Base-by-base conservation (phyloP, 1,140 invertebrate species). In the Drosophila lini region DNA sequence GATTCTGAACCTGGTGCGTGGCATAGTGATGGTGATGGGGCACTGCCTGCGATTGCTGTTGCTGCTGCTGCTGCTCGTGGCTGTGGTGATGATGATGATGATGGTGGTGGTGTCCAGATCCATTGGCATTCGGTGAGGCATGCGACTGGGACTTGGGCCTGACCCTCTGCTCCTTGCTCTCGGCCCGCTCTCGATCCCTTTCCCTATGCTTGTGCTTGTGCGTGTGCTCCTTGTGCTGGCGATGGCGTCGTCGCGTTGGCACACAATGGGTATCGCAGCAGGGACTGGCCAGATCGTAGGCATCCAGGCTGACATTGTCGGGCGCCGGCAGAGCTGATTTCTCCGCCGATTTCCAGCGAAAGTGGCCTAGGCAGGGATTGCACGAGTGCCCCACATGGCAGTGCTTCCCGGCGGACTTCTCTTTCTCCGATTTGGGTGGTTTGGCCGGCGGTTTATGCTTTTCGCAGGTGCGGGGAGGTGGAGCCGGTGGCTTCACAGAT, bases 251-350 rank as follows among this genome's bases (percentile, higher is more conserved):
- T 64, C 95, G 92, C 45, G 95, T 95, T 22, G 96, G 96, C 19
- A 97, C 96, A 80, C 96, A 97, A 74, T 96, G 95, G 0, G 96
- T 95, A 91, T 96, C 96, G 90, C 96, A 97, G 79, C 96, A 97
- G 1, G 96, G 96, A 92, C 96, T 97, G 3, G 96, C 96, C 15
- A 97, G 90, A 82, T 97, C 96, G 68, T 97, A 97, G 8, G 96
- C 96, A 88, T 97, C 96, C 36, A 97, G 92, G 80, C 96, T 97
- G 13, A 95, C 95, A 61, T 94, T 96, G 63, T 97, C 96, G 45
- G 55, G 94, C 93, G 48, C 57, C 41, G 38, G 25, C 44, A 44
- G 28, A 11, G 59, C 3, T 19, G 85, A 60, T 45, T 91, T 91
- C 38, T 85, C 91, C 5, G 79, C 59, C 1, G 88, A 90, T 38